phyloP scores from a whole-genome alignment of 2,888 invertebrate genomes.

The Agrochola circellaris region DNA sequence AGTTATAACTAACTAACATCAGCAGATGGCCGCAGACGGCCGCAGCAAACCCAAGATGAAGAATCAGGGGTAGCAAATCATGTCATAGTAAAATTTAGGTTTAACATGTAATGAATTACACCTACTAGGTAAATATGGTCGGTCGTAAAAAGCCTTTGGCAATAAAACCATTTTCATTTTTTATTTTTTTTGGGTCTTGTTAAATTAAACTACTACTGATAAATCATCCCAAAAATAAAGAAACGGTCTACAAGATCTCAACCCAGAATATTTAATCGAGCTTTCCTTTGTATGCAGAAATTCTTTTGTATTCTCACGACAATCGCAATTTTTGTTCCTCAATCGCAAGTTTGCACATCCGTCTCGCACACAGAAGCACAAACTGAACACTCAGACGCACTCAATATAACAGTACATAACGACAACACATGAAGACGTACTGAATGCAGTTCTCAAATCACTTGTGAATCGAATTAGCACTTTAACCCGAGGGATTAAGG shows the following conservation, averaged over 20 bases:
- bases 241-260: background rate
- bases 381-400: constrained; percentile 74
- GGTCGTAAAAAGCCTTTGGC: background rate
- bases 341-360: constrained; percentile 42
- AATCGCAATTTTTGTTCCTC: background rate
- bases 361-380: constrained; percentile 34
- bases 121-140: too few relatives aligned
- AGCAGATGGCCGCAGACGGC: background rate
- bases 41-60: background rate
- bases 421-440: constrained; percentile 58
- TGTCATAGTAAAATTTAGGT: too few relatives aligned
- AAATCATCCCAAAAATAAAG: background rate
- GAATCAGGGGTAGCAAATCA: background rate
- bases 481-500: constrained; percentile 58
- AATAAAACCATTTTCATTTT: background rate
- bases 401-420: constrained; percentile 64
- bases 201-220: background rate
- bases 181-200: too few relatives aligned
- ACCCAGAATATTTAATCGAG: background rate
- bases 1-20: too few relatives aligned
- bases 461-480: constrained; percentile 38
- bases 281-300: background rate
- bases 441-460: constrained; percentile 43
- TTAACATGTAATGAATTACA: too few relatives aligned
- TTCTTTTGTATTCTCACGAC: background rate